Evolutionary conservation across 2,797 vertebrate genomes (phyloP).

Genomic region (Synaphobranchus kaupii): DNA sequence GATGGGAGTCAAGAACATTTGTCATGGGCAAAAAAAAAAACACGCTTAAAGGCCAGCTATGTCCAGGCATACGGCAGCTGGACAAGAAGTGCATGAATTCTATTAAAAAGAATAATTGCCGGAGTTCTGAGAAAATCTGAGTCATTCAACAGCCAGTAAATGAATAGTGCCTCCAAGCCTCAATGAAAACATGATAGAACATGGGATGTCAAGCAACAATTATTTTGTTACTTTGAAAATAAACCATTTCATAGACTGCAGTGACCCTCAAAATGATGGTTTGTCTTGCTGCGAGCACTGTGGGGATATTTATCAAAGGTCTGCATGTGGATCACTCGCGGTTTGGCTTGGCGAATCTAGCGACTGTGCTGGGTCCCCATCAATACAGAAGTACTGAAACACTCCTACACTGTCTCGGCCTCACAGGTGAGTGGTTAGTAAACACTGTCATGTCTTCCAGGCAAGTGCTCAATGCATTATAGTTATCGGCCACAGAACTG

Average conservation of each 20-base stretch:
- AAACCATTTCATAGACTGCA: background rate
- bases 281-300: background rate
- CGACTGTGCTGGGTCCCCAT: background rate
- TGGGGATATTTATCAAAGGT: background rate
- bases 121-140: background rate
- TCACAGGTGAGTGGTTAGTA: background rate
- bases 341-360: background rate
- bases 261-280: background rate
- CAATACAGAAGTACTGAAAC: background rate
- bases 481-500: background rate
- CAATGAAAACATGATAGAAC: constrained; percentile 14
- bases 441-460: background rate
- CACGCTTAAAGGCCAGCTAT: background rate
- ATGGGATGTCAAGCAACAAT: background rate
- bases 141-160: constrained; percentile 1
- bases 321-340: background rate
- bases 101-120: background rate
- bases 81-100: background rate
- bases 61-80: background rate
- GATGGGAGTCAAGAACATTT: background rate
- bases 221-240: constrained; percentile 1
- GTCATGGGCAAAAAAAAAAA: background rate
- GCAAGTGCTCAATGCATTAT: background rate
- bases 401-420: background rate
- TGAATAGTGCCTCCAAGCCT: background rate